Base-by-base conservation (phyloP, 2,888 invertebrate species). In the Harpalus rubripes region DNA sequence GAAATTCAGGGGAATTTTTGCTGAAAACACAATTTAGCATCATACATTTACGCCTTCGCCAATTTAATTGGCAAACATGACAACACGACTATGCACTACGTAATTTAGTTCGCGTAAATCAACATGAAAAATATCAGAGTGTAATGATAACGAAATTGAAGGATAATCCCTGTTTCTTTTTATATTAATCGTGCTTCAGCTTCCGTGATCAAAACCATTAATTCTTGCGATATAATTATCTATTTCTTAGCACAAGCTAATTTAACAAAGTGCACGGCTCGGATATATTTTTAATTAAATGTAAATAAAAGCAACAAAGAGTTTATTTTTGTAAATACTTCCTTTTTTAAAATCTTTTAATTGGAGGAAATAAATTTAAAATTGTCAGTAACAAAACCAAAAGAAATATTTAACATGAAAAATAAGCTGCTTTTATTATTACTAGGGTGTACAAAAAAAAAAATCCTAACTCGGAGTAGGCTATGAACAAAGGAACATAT, bases 141-240 rank as follows among this genome's bases (percentile, higher is more conserved):
- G 41, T 8, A 79, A 7, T 59, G 52, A 26, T 15, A 41, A 59
- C 61, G 39, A 32, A 61, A 80, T 80, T 59, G 59, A 80, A 58
- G 39, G 59, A 39, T 41, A 61, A 68, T 68, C 68, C 39, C n/a
- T 39, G 68, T 32, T 68, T 26, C 26, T 68, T 68, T 68, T 68
- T 68, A 32, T 68, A 39, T 68, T 68, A 68, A 68, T 68, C 68
- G 32, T 68, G 68, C n/a, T 68, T 68, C 68, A 68, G 68, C 26
- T 68, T 68, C 15, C 68, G 68, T 68, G 68, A 68, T 68, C 68
- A 68, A 68, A 68, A 68, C 26, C 68, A 68, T 68, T 68, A 68
- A 68, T 68, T 68, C 32, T n/a, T 15, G 32, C 15, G 39, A 68
- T 68, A 39, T 68, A 68, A 68, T 68, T 68, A 68, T 68, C 15